Evolutionary conservation across 2,888 invertebrate genomes (phyloP).

Genomic region (Bombyx huttoni): DNA sequence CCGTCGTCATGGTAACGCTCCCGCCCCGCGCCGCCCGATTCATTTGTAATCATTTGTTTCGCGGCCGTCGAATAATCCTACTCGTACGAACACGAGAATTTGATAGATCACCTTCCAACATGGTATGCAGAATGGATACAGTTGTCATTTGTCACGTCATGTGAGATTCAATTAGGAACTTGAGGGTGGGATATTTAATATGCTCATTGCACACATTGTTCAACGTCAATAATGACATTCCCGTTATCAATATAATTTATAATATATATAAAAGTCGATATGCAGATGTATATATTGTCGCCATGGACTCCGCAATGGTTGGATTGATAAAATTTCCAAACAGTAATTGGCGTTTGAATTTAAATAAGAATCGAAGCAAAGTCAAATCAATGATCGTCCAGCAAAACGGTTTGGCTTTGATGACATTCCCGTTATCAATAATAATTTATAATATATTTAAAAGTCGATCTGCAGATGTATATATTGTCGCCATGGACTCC

Average conservation of each 20-base stretch:
- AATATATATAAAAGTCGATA: constrained; percentile 9
- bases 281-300: background rate
- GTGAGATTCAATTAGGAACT: background rate
- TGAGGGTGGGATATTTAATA: background rate
- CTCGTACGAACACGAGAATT: constrained; percentile 46
- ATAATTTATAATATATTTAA: too few species aligned
- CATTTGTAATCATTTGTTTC: constrained; percentile 73
- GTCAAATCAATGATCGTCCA: too few species aligned
- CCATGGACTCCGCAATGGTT: too few species aligned
- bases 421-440: too few species aligned
- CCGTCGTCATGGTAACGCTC: constrained; percentile 50
- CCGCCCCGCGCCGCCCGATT: constrained; percentile 35
- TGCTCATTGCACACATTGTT: background rate
- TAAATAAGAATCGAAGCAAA: too few species aligned
- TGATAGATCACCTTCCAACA: constrained; percentile 43
- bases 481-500: too few species aligned
- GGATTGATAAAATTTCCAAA: too few species aligned
- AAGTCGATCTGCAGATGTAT: too few species aligned
- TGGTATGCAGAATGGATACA: constrained; percentile 19
- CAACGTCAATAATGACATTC: background rate
- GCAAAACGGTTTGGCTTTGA: too few species aligned
- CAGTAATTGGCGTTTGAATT: too few species aligned
- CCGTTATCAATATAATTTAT: background rate
- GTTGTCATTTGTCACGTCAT: constrained; percentile 17
- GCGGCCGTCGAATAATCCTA: constrained; percentile 58